Evolutionary conservation across 2,797 vertebrate species (phyloP), one percentile per base, ranked within the genome.

Genomic region (Gadopsis bispinosus): DNA sequence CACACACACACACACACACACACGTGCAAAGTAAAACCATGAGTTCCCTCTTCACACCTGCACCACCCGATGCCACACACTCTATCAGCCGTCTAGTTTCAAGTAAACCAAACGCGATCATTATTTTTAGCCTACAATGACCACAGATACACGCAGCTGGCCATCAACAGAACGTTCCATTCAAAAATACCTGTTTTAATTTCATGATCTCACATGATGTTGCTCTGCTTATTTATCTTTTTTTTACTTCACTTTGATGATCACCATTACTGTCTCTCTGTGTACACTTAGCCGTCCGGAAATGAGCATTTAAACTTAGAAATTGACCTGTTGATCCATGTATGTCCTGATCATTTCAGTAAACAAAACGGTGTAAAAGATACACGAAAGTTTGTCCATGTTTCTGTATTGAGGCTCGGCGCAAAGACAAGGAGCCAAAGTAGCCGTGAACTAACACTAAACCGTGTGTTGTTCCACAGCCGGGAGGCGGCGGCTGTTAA

Each of bases 1-100:
- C 45, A 65, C 22, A 69, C 29, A 74, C 69, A 67, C 59, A 58
- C 41, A 55, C 58, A 73, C 43, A 65, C 37, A 74, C 68, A 60
- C 50, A 62, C 37, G 26, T 26, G 26, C 11, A 71, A 47, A 19
- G n/a, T 31, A 31, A 62, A 69, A 33, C 20, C n/a, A 48, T 37
- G 3, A 7, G 20, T 33, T 64, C 53, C 31, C 8, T 14, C 8
- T 54, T 66, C 48, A 61, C 79, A 72, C 71, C 43, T 58, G 3
- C 39, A 31, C 67, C 45, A 50, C 43, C 45, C 53, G n/a, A 4
- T 1, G 22, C 16, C 53, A 58, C 55, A 9, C 33, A 10, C 33
- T 22, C 17, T 0, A 22, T 20, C 31, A 39, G 11, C 13, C 22
- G n/a, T 55, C 19, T 35, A 50, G 45, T 39, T 39, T 41, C 59